Base-by-base conservation (phyloP, 2,888 invertebrate species). In the Sinotaia quadrata region DNA sequence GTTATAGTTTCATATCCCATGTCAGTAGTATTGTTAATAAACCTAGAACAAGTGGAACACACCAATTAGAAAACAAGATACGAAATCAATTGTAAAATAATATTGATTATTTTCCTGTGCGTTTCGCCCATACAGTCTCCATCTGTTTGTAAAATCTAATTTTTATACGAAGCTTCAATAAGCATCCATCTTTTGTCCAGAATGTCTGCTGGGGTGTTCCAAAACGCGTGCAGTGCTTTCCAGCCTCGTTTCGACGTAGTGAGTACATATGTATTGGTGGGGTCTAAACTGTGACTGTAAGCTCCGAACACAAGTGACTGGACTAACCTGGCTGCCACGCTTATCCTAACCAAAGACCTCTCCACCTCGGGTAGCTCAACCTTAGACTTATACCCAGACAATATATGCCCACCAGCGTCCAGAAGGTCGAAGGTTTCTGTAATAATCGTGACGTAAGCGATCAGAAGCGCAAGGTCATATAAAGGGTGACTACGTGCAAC, bases 231-330 rank as follows among this genome's bases (percentile, higher is more conserved):
- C 8, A 87, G 77, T 27, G 79, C 72, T 7, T 71, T 70, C 87
- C 87, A 87, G 12, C 86, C 85, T 37, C 73, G 73, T 24, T 49
- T 58, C 4, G 78, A 74, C 0, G 95, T 94, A 0, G 90, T 90
- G 18, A 93, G 87, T 0, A 96, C 89, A 88, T 97, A 96, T 0
- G 91, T 89, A 87, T 97, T 97, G 1, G 90, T 89, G 0, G 95
- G 95, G 85, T 96, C 93, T 67, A 92, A 91, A 2, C 91, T 88
- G 76, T 92, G 88, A 0, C 93, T 92, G 88, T 95, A 95, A 0
- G 92, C 92, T 0, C 96, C 96, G 61, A 95, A 86, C 0, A 94
- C 92, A n/a, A 97, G 88, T 78, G 95, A 95, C 87, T 96, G 96
- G 69, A 93, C 93, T 27, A 96, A 89, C 41, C 97, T 91, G 0